Conservation (phyloP, 2,113 vertebrate genomes). For the Piaya cayana region DNA sequence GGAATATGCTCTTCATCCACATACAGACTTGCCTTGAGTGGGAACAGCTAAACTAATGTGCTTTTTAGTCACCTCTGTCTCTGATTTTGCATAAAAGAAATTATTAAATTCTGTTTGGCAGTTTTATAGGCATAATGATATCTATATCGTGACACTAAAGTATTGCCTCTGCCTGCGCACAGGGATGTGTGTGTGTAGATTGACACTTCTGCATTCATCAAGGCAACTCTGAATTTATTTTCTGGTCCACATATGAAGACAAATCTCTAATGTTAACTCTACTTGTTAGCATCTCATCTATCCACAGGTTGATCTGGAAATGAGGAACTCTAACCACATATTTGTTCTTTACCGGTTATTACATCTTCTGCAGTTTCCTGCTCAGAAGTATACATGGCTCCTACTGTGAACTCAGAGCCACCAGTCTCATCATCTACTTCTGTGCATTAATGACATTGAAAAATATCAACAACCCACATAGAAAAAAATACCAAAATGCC, state of each 20-base stretch:
- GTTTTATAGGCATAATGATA: not conserved
- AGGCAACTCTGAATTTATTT: not conserved
- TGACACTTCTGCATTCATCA: not conserved
- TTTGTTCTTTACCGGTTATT: not conserved
- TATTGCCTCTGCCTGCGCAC: not conserved
- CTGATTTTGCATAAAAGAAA: not conserved
- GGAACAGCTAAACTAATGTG: not conserved
- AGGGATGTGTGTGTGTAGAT: not conserved
- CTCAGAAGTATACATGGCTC: rapidly evolving
- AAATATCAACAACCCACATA: not conserved
- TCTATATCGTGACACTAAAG: not conserved
- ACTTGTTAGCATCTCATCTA: not conserved
- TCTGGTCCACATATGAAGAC: not conserved
- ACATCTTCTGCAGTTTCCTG: not conserved
- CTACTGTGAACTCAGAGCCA: not conserved
- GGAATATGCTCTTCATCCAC: not conserved
- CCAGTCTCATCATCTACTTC: not conserved
- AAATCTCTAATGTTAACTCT: not conserved
- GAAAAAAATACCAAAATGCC: not conserved
- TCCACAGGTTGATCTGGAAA: not conserved
- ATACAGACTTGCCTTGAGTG: not conserved
- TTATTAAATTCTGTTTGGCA: not conserved
- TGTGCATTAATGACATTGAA: not conserved
- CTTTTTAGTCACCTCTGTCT: not conserved
- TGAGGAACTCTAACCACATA: not conserved